Percentiles rank a stretch among this genome's conserved stretches.
These are phyloP conservation scores for Phalera bucephala DNA, from an alignment of 2,888 invertebrate genomes.

Conservation along the genomic window DNA sequence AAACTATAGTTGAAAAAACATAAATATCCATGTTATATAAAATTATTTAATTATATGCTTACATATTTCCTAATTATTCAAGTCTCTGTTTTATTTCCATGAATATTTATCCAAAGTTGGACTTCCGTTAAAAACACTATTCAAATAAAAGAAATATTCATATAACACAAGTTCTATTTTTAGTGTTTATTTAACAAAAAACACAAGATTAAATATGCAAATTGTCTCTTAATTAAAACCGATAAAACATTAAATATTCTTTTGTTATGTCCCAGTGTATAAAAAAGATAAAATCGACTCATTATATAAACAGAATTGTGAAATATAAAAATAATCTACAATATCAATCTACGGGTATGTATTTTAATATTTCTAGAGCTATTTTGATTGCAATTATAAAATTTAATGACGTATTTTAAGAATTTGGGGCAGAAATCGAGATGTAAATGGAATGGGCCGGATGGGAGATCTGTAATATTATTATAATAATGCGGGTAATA, in stretches of 20 bases:
- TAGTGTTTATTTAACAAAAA: no score
- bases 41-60: no score
- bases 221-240: slow-evolving; percentile 9
- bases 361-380: slow-evolving; percentile 6
- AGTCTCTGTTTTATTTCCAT: no score
- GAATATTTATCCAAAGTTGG: no score
- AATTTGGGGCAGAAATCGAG: slow-evolving; percentile 13
- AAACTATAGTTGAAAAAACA: no score
- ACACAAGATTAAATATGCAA: slow-evolving; percentile 15
- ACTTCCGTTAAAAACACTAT: no score
- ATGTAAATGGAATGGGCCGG: slow-evolving; percentile 2
- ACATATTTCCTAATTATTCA: no score
- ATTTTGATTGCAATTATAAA: slow-evolving; percentile 7
- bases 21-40: no score
- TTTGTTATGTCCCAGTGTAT: slow-evolving; percentile 5
- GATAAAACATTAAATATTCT: slow-evolving; percentile 11
- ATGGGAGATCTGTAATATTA: slow-evolving; percentile 16
- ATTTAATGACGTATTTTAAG: slow-evolving; percentile 23
- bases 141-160: no score
- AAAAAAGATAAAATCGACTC: slow-evolving; percentile 10
- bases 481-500: slow-evolving; percentile 26
- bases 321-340: slow-evolving; percentile 6
- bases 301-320: slow-evolving; percentile 4
- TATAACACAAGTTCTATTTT: no score
- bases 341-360: slow-evolving; percentile 5